Evolutionary conservation across 2,113 vertebrate species (phyloP).

Genomic region (Corvus moneduloides): DNA sequence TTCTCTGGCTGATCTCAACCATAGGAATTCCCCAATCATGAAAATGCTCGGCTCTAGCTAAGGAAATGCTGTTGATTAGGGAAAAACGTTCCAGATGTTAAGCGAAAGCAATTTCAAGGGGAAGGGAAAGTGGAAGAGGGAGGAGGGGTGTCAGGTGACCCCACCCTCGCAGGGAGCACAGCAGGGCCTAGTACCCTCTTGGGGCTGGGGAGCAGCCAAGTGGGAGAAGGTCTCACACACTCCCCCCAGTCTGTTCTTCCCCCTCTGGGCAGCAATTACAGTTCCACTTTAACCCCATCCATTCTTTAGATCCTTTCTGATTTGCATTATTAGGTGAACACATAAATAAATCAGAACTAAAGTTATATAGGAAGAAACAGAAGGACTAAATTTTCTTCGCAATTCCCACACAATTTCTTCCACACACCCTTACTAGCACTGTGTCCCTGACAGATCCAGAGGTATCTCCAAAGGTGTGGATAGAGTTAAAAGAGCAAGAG

Average conservation of each 20-base stretch:
- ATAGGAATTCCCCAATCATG: conserved; percentile 54
- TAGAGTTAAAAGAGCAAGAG: not conserved
- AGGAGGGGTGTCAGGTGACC: conserved; percentile 10
- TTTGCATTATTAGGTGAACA: not conserved
- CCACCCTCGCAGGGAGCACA: not conserved
- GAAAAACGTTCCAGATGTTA: conserved; percentile 60
- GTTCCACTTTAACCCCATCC: conserved; percentile 1
- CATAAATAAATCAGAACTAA: not conserved
- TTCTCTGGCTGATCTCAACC: conserved; percentile 45
- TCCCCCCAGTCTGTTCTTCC: not conserved
- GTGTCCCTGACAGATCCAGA: not conserved
- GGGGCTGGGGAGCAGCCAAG: not conserved
- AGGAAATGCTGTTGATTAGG: conserved; percentile 47
- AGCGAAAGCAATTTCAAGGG: not conserved
- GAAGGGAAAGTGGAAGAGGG: not conserved
- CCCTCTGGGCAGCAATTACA: not conserved
- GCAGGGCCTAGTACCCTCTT: not conserved
- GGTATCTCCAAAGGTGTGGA: not conserved
- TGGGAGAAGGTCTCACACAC: not conserved
- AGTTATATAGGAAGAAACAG: not conserved
- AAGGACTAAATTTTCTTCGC: not conserved
- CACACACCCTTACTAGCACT: too few species aligned
- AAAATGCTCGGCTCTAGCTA: conserved; percentile 23
- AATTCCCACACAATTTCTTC: not conserved
- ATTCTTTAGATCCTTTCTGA: not conserved